Evolutionary conservation across 2,113 vertebrate species (phyloP), one percentile per base, ranked within the genome.

Genomic region (Gopherus flavomarginatus): DNA sequence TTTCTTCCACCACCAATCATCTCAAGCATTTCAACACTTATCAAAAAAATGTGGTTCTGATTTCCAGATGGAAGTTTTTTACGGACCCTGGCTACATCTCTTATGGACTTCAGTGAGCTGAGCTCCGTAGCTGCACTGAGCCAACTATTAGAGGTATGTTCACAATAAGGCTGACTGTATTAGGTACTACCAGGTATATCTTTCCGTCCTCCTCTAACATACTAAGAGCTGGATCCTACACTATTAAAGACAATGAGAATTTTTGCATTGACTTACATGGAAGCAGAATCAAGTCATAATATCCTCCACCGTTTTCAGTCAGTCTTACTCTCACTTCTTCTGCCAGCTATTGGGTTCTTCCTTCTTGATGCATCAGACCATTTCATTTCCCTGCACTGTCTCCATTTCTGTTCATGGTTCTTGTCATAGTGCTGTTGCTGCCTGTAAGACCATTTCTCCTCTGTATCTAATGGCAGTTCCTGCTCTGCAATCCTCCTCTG

Each of bases 51-150:
- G 19, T 78, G 11, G 59, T 96, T 97, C 0, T 1, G 83, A 90
- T 97, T 96, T 97, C 87, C 97, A 99, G 99, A 99, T 98, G 99
- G 99, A 92, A 99, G 98, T 96, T 99, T 99, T 95, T 98, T 99
- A 90, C 98, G 99, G 94, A 99, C 99, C 11, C 97, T 99, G 78
- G 99, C 99, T 42, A 98, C 94, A 0, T 99, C 99, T 59, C 98
- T 99, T 52, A 99, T 99, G 97, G 99, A 99, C 96, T 99, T 99
- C 97, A 99, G 98, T 52, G 99, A 99, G 80, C 97, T 99, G 97
- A 99, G 99, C 92, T 99, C 99, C 19, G 98, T 99, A 0, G 99
- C 99, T 88, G 99, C 99, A 11, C 98, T 99, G 93, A 99, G 99
- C 97, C 99, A 99, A 98, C 99, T 99, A 26, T 98, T 99, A 1